phyloP scores from a whole-genome alignment of 2,113 vertebrate genomes.

The Butorides virescens region DNA sequence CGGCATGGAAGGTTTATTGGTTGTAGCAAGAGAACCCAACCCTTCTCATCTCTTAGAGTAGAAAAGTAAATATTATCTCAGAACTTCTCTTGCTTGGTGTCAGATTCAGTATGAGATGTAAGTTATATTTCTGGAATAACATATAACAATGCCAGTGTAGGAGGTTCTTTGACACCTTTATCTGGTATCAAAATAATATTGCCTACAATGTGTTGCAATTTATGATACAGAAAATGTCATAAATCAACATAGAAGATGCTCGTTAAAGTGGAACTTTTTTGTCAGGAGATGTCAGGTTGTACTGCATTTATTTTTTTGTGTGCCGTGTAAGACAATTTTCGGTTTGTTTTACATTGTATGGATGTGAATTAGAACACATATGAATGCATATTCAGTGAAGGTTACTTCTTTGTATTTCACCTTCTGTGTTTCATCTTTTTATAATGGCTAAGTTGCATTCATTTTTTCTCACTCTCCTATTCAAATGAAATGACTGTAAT shows the following conservation, averaged over 20 bases:
- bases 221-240: not conserved
- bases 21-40: not conserved
- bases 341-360: not conserved
- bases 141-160: not conserved
- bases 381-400: not conserved
- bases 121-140: not conserved
- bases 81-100: not conserved
- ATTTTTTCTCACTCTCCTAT: not conserved
- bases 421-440: not conserved
- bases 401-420: not conserved
- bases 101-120: not conserved
- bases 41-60: not conserved
- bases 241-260: not conserved
- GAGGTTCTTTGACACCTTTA: conserved; percentile 1
- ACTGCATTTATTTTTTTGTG: not conserved
- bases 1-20: not conserved
- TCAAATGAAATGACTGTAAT: not conserved
- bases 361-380: not conserved
- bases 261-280: not conserved
- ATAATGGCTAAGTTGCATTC: not conserved
- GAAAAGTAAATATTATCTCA: not conserved
- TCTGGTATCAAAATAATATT: conserved; percentile 13
- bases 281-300: not conserved
- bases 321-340: not conserved
- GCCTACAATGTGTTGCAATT: not conserved